Evolutionary conservation across 1,140 invertebrate species (phyloP).

Genomic region (Megathymus violae): DNA sequence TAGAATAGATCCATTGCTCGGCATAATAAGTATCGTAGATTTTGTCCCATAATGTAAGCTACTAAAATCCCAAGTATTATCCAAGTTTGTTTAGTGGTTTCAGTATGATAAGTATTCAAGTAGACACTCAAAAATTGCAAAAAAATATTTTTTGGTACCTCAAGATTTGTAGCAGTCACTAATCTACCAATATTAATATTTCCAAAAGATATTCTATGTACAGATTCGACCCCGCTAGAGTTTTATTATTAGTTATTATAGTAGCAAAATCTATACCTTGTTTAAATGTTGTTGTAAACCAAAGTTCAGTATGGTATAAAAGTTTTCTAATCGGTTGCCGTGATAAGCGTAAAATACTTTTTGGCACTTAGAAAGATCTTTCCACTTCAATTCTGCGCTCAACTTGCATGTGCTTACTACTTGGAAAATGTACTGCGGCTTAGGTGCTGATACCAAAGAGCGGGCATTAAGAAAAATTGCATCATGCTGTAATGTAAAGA

Average conservation of each 20-base stretch:
- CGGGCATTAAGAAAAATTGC: constrained; percentile 81
- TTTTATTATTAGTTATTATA: neutral
- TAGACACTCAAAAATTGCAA: too few species aligned
- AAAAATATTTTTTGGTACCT: too few species aligned
- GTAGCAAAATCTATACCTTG: constrained; percentile 84
- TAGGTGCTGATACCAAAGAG: constrained; percentile 72
- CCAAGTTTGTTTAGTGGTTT: too few species aligned
- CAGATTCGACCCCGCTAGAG: too few species aligned
- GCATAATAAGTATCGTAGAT: too few species aligned
- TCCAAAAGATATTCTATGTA: too few species aligned
- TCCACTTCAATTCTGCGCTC: constrained; percentile 85
- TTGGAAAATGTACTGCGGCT: constrained; percentile 88
- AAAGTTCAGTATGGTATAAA: constrained; percentile 91
- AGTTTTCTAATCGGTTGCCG: constrained; percentile 91
- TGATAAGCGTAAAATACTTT: constrained; percentile 89
- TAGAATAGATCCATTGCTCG: too few species aligned
- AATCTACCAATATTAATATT: too few species aligned
- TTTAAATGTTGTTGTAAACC: constrained; percentile 91
- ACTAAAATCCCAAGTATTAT: too few species aligned
- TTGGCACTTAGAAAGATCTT: constrained; percentile 81
- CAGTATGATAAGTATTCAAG: too few species aligned
- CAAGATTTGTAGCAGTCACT: too few species aligned
- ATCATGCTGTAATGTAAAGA: constrained; percentile 80
- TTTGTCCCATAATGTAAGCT: too few species aligned
- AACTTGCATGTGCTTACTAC: constrained; percentile 83